phyloP scores from a whole-genome alignment of 2,888 invertebrate genomes.

The Melanostoma mellinum region DNA sequence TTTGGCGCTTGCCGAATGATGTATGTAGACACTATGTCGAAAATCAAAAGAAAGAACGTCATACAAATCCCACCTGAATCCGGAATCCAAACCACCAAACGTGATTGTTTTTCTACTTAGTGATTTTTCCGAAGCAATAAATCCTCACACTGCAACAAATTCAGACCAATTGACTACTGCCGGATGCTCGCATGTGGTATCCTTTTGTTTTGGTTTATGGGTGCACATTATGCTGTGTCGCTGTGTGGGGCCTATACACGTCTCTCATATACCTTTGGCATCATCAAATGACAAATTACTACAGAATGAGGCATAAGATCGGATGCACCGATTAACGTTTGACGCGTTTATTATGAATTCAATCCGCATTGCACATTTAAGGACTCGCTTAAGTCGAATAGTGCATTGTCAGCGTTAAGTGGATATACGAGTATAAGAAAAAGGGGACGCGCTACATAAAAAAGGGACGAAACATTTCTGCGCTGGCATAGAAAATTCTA shows the following conservation, averaged over 20 bases:
- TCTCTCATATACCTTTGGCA: constrained; percentile 26
- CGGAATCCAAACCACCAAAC: constrained; percentile 44
- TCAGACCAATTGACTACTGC: constrained; percentile 55
- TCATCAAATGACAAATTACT: constrained; percentile 68
- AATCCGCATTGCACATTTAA: constrained; percentile 67
- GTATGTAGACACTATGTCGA: constrained; percentile 23
- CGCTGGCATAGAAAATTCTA: constrained; percentile 72
- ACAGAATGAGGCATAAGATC: constrained; percentile 72
- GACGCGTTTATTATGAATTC: constrained; percentile 66
- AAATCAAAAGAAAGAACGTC: not conserved
- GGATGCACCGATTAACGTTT: constrained; percentile 68
- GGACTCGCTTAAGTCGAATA: constrained; percentile 48
- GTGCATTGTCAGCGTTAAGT: constrained; percentile 60
- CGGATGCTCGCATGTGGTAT: constrained; percentile 65
- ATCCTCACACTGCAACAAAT: constrained; percentile 63
- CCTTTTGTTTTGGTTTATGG: constrained; percentile 65
- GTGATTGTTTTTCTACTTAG: constrained; percentile 63
- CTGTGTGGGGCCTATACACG: constrained; percentile 68
- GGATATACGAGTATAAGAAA: constrained; percentile 7
- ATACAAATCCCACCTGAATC: constrained; percentile 9
- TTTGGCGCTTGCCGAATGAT: constrained; percentile 48
- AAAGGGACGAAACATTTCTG: constrained; percentile 68
- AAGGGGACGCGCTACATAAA: constrained; percentile 50
- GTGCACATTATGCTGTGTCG: constrained; percentile 59
- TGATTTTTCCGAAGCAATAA: constrained; percentile 59